Evolutionary conservation across 2,113 vertebrate species (phyloP), one percentile per base, ranked within the genome.

Genomic region (Chloebia gouldiae): DNA sequence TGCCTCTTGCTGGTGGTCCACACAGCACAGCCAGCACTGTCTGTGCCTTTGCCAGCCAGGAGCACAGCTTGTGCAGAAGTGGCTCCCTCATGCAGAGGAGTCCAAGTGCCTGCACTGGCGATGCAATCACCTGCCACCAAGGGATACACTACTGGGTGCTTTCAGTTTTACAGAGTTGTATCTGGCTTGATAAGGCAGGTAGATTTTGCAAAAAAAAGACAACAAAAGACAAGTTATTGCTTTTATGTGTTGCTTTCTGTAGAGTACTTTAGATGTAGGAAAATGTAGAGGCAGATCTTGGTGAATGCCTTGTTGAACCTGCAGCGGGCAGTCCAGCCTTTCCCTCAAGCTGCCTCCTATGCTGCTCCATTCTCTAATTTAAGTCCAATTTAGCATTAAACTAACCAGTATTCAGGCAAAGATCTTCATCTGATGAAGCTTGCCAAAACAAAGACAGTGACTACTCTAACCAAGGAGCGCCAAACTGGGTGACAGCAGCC

Each of bases 11-110:
- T 23, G 31, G 30, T 31, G 35, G 25, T 27, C 19, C 60, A 9
- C 0, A 0, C 14, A n/a, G 33, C 30, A 4, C 3, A 49, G 35
- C 53, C 76, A 65, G 13, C 6, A 1, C 4, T 6, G 3, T 37
- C 65, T 39, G 47, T 10, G 5, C 59, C 49, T 64, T 15, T 42
- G 69, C 31, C 75, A 78, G 35, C 65, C 0, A 0, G 60, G 16
- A 76, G 45, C n/a, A 63, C 3, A 20, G 76, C 19, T 30, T 39
- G 21, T 27, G 30, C 1, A 5, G 57, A 63, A 37, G 31, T 12
- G 27, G 42, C 7, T 22, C 25, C 27, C 31, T 24, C 49, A 25
- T 13, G 42, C 42, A 59, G 21, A 47, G 24, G 4, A 47, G 30
- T 44, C 25, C 33, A 27, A 9, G 77, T 12, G 30, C 35, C 49